A percentile compares a stretch with the other conserved stretches of the same genome.
These are phyloP conservation scores for Premnoplex brunnescens DNA, from an alignment of 2,797 vertebrate species.

Conservation along the genomic window DNA sequence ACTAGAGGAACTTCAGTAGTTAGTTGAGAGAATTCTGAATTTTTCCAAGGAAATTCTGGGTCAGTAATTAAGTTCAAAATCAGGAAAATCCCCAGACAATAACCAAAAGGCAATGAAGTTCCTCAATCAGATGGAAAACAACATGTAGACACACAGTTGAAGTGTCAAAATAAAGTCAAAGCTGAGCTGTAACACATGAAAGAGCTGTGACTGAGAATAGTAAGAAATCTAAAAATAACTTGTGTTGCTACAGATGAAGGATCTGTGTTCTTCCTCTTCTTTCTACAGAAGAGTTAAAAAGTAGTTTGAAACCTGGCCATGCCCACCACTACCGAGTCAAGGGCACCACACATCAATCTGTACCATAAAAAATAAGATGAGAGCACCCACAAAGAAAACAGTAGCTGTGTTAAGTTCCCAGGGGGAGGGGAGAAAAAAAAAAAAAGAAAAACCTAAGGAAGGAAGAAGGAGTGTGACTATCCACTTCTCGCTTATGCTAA, in stretches of 20 bases:
- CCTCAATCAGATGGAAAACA: neutral
- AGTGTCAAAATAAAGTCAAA: neutral
- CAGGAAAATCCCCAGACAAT: neutral
- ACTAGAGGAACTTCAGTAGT: neutral
- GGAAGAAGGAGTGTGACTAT: neutral
- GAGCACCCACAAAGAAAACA: neutral
- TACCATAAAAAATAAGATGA: neutral
- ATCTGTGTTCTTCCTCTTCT: neutral
- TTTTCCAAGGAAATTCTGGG: neutral
- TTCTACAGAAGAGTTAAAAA: neutral
- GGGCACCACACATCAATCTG: neutral
- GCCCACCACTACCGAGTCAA: neutral
- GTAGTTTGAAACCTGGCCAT: neutral
- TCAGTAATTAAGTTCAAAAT: neutral
- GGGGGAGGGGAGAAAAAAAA: fast-evolving
- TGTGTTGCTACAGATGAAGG: neutral
- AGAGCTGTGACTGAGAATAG: neutral
- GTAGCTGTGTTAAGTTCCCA: neutral
- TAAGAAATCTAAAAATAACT: neutral
- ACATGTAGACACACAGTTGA: neutral
- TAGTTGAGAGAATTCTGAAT: neutral
- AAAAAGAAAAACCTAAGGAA: neutral
- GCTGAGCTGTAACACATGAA: neutral
- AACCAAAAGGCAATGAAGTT: neutral
- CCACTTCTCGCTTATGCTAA: neutral